Evolutionary conservation across 2,888 invertebrate species (phyloP).

Genomic region (Drosophila engyochracea): DNA sequence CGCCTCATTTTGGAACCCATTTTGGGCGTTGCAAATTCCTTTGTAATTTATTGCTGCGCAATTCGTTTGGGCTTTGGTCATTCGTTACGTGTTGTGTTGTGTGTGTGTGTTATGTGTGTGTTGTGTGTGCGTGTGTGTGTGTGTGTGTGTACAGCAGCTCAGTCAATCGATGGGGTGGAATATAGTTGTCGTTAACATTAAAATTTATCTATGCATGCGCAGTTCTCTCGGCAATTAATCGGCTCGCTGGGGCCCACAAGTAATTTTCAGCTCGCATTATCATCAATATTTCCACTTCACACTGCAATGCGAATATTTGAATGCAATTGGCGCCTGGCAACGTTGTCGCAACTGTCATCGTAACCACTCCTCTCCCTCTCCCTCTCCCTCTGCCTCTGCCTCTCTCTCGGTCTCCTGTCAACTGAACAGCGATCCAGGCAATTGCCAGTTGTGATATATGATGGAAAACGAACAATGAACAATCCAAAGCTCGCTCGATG

Average conservation of each 20-base stretch:
- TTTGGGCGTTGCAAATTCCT: slow-evolving; percentile 71
- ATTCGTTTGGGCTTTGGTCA: slow-evolving; percentile 68
- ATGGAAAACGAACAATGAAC: slow-evolving; percentile 61
- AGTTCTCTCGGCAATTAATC: slow-evolving; percentile 65
- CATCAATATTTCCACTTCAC: slow-evolving; percentile 25
- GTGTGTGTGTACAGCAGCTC: neutral
- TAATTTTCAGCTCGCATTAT: slow-evolving; percentile 36
- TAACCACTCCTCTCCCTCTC: neutral
- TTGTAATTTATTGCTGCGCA: slow-evolving; percentile 71
- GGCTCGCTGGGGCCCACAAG: slow-evolving; percentile 32
- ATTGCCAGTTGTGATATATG: slow-evolving; percentile 67
- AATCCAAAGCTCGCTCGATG: slow-evolving; percentile 2
- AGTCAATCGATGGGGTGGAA: slow-evolving; percentile 44
- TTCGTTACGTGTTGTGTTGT: slow-evolving; percentile 53
- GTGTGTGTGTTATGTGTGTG: too few relatives aligned
- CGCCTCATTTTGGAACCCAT: slow-evolving; percentile 44
- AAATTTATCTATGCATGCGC: slow-evolving; percentile 58
- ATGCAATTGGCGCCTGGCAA: slow-evolving; percentile 46
- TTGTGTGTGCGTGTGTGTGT: neutral
- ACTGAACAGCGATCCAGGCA: slow-evolving; percentile 54
- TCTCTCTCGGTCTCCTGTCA: slow-evolving; percentile 38
- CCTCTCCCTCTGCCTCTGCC: neutral
- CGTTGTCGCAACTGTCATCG: slow-evolving; percentile 2
- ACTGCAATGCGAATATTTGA: slow-evolving; percentile 20
- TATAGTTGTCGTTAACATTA: slow-evolving; percentile 35